Evolutionary conservation across 1,140 invertebrate genomes (phyloP).

Genomic region (Coelopa frigida): DNA sequence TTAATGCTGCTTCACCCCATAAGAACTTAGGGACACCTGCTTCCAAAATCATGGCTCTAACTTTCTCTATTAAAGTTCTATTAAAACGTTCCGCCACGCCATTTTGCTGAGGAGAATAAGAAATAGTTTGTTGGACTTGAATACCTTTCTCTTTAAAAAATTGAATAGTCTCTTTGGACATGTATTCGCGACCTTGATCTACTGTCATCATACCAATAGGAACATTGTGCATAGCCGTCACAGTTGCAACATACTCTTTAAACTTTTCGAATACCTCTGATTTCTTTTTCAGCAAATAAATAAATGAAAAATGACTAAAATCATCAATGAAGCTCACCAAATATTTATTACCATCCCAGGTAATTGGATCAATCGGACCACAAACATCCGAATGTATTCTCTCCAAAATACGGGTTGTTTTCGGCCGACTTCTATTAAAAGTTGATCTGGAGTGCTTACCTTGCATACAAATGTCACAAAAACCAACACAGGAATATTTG

Average conservation of each 20-base stretch:
- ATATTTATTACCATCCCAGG: constrained; percentile 30
- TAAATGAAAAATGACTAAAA: constrained; percentile 31
- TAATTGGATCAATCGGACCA: constrained; percentile 31
- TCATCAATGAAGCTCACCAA: constrained; percentile 43
- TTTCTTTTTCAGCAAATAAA: constrained; percentile 7
- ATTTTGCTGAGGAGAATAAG: constrained; percentile 33
- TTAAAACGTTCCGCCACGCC: constrained; percentile 28
- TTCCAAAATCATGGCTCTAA: constrained; percentile 18
- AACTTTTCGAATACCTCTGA: constrained; percentile 4
- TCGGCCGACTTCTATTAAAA: not conserved
- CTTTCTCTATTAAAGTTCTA: constrained; percentile 27
- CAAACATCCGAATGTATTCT: constrained; percentile 39
- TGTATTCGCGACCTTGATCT: constrained; percentile 33
- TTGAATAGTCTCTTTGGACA: constrained; percentile 7
- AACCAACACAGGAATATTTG: too few relatives aligned
- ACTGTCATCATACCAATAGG: constrained; percentile 8
- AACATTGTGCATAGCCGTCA: constrained; percentile 14
- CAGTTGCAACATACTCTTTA: too few relatives aligned
- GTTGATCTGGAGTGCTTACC: not conserved
- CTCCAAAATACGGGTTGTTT: constrained; percentile 17
- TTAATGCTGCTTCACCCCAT: constrained; percentile 30
- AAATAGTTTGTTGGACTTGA: constrained; percentile 20
- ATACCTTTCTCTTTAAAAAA: constrained; percentile 13
- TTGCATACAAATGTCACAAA: too few relatives aligned
- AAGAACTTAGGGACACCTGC: constrained; percentile 19